phyloP scores from a whole-genome alignment of 2,888 invertebrate genomes.

The Caenorhabditis sp. region DNA sequence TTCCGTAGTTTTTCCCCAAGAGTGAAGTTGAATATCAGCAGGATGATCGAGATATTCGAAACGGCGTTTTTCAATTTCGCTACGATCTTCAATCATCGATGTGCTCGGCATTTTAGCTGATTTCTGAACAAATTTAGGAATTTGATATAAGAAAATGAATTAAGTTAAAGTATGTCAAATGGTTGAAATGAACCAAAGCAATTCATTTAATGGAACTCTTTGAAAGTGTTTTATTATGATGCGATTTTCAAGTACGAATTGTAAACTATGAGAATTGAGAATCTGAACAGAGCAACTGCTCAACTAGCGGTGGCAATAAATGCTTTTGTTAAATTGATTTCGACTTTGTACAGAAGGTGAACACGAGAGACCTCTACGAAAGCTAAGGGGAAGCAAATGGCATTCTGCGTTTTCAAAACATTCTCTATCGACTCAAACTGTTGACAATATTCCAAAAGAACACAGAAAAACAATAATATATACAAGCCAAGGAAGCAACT shows the following conservation, averaged over 20 bases:
- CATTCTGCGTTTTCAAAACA: constrained; percentile 15
- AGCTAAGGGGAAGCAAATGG: not conserved
- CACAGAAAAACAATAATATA: too few relatives aligned
- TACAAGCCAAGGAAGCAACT: too few relatives aligned
- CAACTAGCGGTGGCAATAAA: constrained; percentile 14
- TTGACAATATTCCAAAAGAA: too few relatives aligned
- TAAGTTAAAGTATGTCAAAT: not conserved
- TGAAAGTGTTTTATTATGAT: constrained; percentile 37
- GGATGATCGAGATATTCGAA: constrained; percentile 90
- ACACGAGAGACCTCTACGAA: not conserved
- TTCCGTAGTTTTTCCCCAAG: constrained; percentile 91
- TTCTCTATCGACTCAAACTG: too few relatives aligned
- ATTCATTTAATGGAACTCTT: too few relatives aligned
- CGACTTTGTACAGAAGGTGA: not conserved
- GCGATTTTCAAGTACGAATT: constrained; percentile 11
- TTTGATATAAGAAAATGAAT: not conserved
- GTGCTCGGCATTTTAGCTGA: constrained; percentile 43
- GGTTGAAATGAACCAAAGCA: constrained; percentile 1
- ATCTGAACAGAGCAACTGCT: constrained; percentile 7
- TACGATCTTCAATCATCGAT: constrained; percentile 58
- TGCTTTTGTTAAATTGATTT: not conserved
- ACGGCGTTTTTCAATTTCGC: constrained; percentile 53
- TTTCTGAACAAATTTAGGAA: not conserved
- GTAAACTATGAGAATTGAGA: constrained; percentile 10
- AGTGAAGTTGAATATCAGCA: constrained; percentile 97